Evolutionary conservation across 2,113 vertebrate genomes (phyloP).

Genomic region (Chaetura pelagica): DNA sequence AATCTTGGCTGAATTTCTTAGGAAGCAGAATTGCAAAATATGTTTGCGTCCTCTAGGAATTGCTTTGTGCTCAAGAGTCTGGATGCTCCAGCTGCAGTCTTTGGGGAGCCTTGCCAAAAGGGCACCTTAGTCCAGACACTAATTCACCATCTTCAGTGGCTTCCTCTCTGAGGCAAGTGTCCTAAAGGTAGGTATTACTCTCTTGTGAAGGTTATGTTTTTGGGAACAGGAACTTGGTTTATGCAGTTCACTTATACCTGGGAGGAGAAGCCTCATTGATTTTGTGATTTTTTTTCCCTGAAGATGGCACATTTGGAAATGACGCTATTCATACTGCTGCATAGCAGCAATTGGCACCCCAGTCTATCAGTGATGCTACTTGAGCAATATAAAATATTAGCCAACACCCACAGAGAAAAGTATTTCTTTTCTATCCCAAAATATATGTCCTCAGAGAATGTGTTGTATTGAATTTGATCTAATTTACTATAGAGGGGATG

Average conservation of each 20-base stretch:
- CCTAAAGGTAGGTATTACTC: neutral
- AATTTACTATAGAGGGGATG: neutral
- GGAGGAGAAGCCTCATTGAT: neutral
- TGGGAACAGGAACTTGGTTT: neutral
- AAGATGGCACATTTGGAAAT: neutral
- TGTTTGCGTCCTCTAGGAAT: neutral
- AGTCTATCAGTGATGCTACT: neutral
- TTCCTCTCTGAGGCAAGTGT: neutral
- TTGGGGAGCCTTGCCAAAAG: neutral
- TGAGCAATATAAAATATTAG: neutral
- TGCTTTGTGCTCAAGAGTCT: neutral
- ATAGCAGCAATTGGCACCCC: neutral
- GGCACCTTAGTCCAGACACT: neutral
- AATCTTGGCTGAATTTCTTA: neutral
- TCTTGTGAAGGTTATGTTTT: neutral
- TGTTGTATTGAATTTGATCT: constrained; percentile 4
- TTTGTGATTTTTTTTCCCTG: neutral
- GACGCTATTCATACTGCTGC: neutral
- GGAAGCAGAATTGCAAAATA: neutral
- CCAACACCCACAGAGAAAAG: neutral
- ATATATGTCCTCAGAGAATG: neutral
- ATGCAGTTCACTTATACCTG: neutral
- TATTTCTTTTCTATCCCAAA: neutral
- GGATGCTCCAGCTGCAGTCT: neutral
- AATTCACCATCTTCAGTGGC: neutral